phyloP scores from a whole-genome alignment of 2,113 vertebrate species.

The Psilopsiagon aurifrons region DNA sequence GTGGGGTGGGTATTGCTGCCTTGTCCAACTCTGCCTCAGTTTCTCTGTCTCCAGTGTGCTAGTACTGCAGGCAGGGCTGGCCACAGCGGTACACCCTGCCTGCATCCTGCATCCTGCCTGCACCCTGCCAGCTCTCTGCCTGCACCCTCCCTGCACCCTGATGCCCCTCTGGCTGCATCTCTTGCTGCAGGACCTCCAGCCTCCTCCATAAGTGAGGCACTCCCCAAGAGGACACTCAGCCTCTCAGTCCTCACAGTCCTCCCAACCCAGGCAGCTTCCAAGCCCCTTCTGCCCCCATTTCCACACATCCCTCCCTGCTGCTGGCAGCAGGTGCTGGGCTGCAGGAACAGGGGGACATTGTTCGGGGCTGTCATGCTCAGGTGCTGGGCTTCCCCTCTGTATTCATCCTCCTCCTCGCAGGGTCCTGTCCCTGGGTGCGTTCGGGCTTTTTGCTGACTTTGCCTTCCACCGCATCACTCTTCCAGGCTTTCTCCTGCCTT shows the following conservation, averaged over 20 bases:
- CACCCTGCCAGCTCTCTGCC: background rate
- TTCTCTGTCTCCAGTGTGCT: background rate
- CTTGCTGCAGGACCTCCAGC: background rate
- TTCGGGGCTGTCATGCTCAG: background rate
- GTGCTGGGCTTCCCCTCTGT: background rate
- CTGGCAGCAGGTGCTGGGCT: conserved; percentile 9
- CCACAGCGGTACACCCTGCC: background rate
- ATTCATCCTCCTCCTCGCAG: background rate
- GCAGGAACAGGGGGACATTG: conserved; percentile 40
- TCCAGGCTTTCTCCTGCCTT: background rate
- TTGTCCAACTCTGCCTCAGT: background rate
- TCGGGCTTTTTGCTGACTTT: background rate
- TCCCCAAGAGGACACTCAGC: background rate
- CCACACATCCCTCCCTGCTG: background rate
- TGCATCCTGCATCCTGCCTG: background rate
- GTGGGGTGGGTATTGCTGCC: background rate
- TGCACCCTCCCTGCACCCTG: background rate
- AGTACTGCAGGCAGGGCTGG: background rate
- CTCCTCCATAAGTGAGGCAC: background rate
- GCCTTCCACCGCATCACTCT: background rate
- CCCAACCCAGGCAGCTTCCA: background rate
- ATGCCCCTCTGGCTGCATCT: no score
- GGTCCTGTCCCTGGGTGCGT: background rate
- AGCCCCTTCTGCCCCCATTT: background rate
- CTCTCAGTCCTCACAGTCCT: background rate